A percentile compares a stretch with the other conserved stretches of the same genome.
Evolutionary conservation across 2,888 invertebrate species (phyloP).

Genomic region (Slavum lentiscoides): DNA sequence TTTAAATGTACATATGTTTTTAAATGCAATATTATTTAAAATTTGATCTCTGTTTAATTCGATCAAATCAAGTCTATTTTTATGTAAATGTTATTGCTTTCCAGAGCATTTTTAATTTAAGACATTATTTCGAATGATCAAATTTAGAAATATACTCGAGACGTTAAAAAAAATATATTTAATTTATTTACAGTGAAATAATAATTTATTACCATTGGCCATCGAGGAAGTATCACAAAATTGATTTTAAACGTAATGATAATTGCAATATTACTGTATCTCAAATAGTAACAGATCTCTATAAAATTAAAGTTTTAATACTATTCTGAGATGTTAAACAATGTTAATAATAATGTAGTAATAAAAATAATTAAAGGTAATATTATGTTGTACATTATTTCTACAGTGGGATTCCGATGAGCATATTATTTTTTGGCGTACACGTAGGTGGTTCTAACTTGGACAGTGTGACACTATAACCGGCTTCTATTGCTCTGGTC

Average conservation of each 20-base stretch:
- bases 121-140: background rate
- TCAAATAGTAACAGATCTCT: too few species aligned
- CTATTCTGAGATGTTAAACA: background rate
- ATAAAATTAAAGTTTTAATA: too few species aligned
- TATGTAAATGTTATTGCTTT: background rate
- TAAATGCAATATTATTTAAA: background rate
- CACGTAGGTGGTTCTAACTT: slow-evolving; percentile 79
- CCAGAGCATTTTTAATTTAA: background rate
- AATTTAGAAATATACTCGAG: background rate
- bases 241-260: background rate
- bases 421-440: slow-evolving; percentile 88
- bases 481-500: slow-evolving; percentile 72
- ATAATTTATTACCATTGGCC: background rate
- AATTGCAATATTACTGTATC: too few species aligned
- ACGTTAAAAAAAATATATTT: background rate
- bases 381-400: slow-evolving; percentile 23
- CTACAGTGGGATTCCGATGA: slow-evolving; percentile 68
- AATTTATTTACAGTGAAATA: background rate
- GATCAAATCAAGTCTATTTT: slow-evolving; percentile 1
- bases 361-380: slow-evolving; percentile 22
- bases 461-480: slow-evolving; percentile 75
- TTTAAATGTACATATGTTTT: too few species aligned
- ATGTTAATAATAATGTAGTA: background rate
- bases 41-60: slow-evolving; percentile 2
- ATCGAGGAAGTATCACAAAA: background rate